Evolutionary conservation across 1,140 invertebrate genomes (phyloP), one percentile per base, ranked within the genome.

Genomic region (Drosophila bocqueti): DNA sequence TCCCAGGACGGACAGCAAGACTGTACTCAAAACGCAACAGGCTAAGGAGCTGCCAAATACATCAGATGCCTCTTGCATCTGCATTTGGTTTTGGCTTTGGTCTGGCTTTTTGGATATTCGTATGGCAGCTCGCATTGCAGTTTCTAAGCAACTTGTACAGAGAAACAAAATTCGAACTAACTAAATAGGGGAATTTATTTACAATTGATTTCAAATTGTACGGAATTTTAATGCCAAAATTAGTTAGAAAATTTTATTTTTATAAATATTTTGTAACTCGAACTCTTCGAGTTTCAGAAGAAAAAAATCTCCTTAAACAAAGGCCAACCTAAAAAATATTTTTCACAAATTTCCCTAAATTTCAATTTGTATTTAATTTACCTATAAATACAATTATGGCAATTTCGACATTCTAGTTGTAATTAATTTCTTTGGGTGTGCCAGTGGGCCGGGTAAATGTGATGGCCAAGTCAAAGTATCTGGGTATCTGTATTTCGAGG

Each of bases 401-500:
- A 24, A 16, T 38, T 40, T 26, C 3, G 9, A 13, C 38, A 5
- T 4, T 40, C 21, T 18, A 9, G 0, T 18, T 57, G 3, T 8
- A 26, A 29, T 36, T 11, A 6, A 61, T 63, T 36, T 36, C 7
- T 34, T 3, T 24, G 3, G 13, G 38, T 43, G 62, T 18, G 16
- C 11, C 11, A 34, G 29, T 36, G 50, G n/a, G 49, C n/a, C 72
- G 36, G 45, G 47, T 50, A 61, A 65, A 68, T 76, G 81, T 73
- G 73, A 78, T 43, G 83, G 80, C 83, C 83, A 83, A 83, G 76
- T 59, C 75, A 86, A 86, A 75, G 83, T 75, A 85, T 81, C 52
- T 49, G 38, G 63, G 62, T 62, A 67, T 60, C 29, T 62, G 66
- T 18, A 45, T 65, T 31, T 42, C 38, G 36, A 29, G 76, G 38